Evolutionary conservation across 2,888 invertebrate species (phyloP).

Genomic region (Eristalinus sepulchralis): DNA sequence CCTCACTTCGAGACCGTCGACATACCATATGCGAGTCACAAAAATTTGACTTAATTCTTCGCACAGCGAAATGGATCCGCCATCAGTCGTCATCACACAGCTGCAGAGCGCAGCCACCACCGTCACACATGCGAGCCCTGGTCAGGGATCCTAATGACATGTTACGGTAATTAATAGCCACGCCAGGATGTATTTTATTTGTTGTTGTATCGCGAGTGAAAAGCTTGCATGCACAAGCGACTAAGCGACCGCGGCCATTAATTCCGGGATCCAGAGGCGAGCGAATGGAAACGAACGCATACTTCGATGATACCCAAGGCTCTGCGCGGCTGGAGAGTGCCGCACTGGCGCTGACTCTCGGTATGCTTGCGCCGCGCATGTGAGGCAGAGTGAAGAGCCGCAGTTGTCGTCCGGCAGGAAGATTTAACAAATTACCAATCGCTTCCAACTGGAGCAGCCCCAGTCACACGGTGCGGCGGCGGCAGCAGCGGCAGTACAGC

Average conservation of each 20-base stretch:
- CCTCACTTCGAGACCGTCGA: not conserved
- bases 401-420: conserved; percentile 55
- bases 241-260: conserved; percentile 40
- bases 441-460: conserved; percentile 68
- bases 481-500: conserved; percentile 16
- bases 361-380: not conserved
- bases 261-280: conserved; percentile 33
- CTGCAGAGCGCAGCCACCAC: conserved; percentile 28
- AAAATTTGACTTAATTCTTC: conserved; percentile 39
- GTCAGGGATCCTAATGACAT: conserved; percentile 61
- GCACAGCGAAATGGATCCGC: conserved; percentile 19
- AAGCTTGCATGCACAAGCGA: conserved; percentile 63
- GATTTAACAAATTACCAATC: conserved; percentile 71
- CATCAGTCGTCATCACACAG: conserved; percentile 27
- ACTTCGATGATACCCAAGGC: not conserved
- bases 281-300: conserved; percentile 19
- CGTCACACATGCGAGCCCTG: conserved; percentile 45
- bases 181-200: conserved; percentile 68
- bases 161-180: conserved; percentile 69
- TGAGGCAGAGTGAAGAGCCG: conserved; percentile 3
- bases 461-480: not conserved
- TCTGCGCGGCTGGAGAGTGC: conserved; percentile 38
- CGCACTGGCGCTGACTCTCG: conserved; percentile 41
- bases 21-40: not conserved
- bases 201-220: conserved; percentile 48